Base-by-base conservation (phyloP, 2,113 vertebrate genomes). In the Clarias batrachus region DNA sequence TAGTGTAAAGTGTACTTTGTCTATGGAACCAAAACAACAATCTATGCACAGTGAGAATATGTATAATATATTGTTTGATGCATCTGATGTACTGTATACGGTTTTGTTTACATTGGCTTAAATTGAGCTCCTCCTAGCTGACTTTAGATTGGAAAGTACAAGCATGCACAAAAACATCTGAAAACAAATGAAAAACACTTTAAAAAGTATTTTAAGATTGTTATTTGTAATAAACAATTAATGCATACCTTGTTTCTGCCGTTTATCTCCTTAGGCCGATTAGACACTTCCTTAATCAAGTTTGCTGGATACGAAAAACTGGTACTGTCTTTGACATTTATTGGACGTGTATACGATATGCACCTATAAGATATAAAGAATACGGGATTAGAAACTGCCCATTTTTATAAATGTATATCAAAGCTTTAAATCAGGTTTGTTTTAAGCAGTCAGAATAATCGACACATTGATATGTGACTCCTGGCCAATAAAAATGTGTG, bases 191-290 rank as follows among this genome's bases (percentile, higher is more conserved):
- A 21, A 27, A 66, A n/a, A 27, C 10, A 66, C 11, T 27, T 66
- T 11, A n/a, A 65, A 65, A 30, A 17, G 12, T 71, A 33, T 37
- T 19, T 73, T 41, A 2, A 1, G 11, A 1, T 16, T 7, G 12
- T 23, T 62, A 33, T 1, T 14, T 33, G 30, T 80, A 37, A 57
- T 71, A 54, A 52, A 59, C n/a, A 27, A 23, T 14, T 13, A 81
- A 62, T 25, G 85, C 93, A 74, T 91, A 96, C 95, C 94, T 94
- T 95, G 83, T 94, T 95, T 91, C 91, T 94, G 33, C 88, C 90
- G 89, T 94, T 87, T 37, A 93, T 60, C 33, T 92, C 19, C 83
- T 91, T 90, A 81, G 4, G 0, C 48, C 90, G 90, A n/a, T 2
- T 56, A 0, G 68, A 84, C 73, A 94, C 90, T 54, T 78, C 87